Evolutionary conservation across 2,888 invertebrate species (phyloP).

Genomic region (Mythimna albipuncta): DNA sequence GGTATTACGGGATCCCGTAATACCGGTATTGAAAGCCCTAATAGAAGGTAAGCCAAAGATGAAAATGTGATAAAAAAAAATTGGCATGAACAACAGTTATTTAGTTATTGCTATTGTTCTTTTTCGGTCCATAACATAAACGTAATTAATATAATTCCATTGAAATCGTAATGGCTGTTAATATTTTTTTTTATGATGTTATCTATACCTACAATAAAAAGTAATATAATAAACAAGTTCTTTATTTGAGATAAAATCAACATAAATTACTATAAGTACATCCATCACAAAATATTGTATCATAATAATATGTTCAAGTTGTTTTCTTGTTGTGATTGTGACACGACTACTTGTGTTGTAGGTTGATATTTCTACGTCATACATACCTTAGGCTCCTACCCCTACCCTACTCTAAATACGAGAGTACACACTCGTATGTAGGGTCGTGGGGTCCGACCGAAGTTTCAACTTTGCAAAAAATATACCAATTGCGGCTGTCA

Average conservation of each 20-base stretch:
- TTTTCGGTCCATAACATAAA: constrained; percentile 22
- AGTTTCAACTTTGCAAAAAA: no score
- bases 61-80: constrained; percentile 48
- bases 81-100: constrained; percentile 19
- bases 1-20: no score
- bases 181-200: constrained; percentile 55
- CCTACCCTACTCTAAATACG: no score
- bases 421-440: no score
- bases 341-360: not conserved
- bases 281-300: not conserved
- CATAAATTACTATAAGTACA: constrained; percentile 20
- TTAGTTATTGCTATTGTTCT: constrained; percentile 7
- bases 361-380: no score
- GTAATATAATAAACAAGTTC: constrained; percentile 6
- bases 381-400: no score
- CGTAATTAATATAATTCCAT: constrained; percentile 36
- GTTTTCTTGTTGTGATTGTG: constrained; percentile 1
- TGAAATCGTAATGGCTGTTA: constrained; percentile 44
- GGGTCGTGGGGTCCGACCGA: no score
- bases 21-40: no score
- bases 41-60: constrained; percentile 56
- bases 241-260: constrained; percentile 22
- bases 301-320: constrained; percentile 1
- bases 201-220: constrained; percentile 39
- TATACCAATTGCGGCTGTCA: no score